A percentile compares a stretch with the other conserved stretches of the same genome.
Conservation (phyloP, 2,113 vertebrate species). For the Origma solitaria region DNA sequence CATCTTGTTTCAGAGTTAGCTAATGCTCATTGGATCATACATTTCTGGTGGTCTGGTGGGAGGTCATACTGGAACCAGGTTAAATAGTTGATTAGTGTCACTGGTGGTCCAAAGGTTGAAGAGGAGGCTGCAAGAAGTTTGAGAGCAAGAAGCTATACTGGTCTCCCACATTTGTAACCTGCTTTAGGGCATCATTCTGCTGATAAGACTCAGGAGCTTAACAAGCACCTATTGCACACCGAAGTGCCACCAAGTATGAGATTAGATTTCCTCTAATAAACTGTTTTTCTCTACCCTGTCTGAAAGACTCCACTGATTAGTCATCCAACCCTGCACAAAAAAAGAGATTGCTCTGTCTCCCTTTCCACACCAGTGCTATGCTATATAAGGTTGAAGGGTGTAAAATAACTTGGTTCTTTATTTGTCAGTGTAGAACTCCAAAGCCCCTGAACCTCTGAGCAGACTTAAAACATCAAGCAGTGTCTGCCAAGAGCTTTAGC, state of each 20-base stretch:
- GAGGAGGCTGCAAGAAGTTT: background rate
- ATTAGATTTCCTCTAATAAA: background rate
- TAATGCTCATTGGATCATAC: background rate
- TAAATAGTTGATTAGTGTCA: background rate
- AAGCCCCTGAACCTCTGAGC: background rate
- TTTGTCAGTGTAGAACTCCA: background rate
- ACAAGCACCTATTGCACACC: background rate
- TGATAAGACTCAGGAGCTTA: background rate
- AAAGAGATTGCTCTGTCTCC: background rate
- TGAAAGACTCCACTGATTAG: background rate
- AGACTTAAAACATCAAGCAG: background rate
- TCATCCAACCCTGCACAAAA: background rate
- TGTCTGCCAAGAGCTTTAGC: background rate
- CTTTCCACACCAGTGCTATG: background rate
- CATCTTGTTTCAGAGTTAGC: slow-evolving; percentile 14
- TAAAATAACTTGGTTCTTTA: background rate
- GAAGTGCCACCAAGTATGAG: background rate
- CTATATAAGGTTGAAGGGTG: background rate
- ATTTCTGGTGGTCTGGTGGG: background rate
- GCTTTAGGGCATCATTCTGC: background rate
- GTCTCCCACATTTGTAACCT: background rate
- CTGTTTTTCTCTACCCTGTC: background rate
- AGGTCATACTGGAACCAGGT: background rate
- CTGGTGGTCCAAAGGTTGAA: background rate
- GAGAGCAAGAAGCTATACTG: background rate